phyloP scores from a whole-genome alignment of 2,113 vertebrate genomes.

The Lampris incognitus region DNA sequence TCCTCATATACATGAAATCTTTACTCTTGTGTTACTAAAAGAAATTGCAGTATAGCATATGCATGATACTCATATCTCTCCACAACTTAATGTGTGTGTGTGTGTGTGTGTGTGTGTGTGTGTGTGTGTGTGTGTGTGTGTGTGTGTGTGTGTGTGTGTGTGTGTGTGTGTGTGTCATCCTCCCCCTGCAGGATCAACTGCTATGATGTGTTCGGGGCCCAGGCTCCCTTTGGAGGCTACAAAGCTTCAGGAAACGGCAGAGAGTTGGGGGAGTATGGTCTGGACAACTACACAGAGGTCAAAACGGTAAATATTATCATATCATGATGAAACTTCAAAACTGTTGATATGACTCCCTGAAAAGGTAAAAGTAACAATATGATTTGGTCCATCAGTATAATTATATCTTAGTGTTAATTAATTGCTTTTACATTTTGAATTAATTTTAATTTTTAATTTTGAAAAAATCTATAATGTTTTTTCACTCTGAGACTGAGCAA shows the following conservation, averaged over 20 bases:
- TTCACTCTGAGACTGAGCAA: too few species aligned
- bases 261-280: conserved; percentile 92
- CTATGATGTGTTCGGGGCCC: conserved; percentile 92
- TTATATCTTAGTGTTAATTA: too few species aligned
- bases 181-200: conserved; percentile 91
- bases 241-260: conserved; percentile 93
- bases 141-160: not conserved
- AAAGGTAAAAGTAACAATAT: too few species aligned
- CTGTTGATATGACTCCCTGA: not conserved
- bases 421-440: too few species aligned
- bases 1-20: too few species aligned
- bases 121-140: not conserved
- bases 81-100: not conserved
- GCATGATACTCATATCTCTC: not conserved
- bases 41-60: too few species aligned
- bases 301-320: conserved; percentile 87
- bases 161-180: conserved; percentile 10
- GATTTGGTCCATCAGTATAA: too few species aligned
- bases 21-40: too few species aligned
- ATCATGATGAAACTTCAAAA: not conserved
- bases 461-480: too few species aligned
- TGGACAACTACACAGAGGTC: conserved; percentile 92
- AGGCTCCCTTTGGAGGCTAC: conserved; percentile 95
- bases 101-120: not conserved
- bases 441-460: too few species aligned